Evolutionary conservation across 2,797 vertebrate genomes (phyloP).

Genomic region (Anguilla pacifica): DNA sequence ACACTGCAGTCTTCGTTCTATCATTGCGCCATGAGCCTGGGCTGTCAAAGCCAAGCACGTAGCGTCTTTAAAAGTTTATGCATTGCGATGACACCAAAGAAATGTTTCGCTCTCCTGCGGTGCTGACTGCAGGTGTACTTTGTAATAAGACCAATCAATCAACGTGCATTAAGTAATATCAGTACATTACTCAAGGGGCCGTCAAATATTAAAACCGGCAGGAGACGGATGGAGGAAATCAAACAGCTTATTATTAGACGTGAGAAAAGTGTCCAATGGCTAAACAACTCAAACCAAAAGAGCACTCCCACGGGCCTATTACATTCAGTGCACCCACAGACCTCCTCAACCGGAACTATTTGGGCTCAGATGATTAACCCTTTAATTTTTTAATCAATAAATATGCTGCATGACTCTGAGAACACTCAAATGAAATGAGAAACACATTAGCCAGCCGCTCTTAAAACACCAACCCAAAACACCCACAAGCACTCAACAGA

Average conservation of each 20-base stretch:
- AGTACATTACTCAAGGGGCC: background rate
- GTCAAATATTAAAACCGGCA: background rate
- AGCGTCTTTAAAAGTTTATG: background rate
- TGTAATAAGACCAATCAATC: background rate
- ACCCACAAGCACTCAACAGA: background rate
- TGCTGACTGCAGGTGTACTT: background rate
- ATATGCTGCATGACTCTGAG: no score
- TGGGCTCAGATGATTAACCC: background rate
- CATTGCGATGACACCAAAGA: background rate
- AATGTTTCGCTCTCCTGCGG: background rate
- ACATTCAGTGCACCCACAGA: background rate
- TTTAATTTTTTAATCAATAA: no score
- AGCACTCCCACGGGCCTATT: background rate
- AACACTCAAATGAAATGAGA: background rate
- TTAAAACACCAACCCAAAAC: background rate
- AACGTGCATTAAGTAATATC: background rate
- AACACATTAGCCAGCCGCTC: background rate
- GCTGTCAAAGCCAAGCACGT: background rate
- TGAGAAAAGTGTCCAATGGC: background rate
- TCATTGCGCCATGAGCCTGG: background rate
- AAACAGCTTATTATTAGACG: background rate
- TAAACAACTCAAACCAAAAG: background rate
- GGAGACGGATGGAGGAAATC: background rate
- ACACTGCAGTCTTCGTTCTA: background rate
- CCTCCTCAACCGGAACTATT: background rate